Conservation (phyloP, 2,888 invertebrate species). For the Latrodectus elegans region DNA sequence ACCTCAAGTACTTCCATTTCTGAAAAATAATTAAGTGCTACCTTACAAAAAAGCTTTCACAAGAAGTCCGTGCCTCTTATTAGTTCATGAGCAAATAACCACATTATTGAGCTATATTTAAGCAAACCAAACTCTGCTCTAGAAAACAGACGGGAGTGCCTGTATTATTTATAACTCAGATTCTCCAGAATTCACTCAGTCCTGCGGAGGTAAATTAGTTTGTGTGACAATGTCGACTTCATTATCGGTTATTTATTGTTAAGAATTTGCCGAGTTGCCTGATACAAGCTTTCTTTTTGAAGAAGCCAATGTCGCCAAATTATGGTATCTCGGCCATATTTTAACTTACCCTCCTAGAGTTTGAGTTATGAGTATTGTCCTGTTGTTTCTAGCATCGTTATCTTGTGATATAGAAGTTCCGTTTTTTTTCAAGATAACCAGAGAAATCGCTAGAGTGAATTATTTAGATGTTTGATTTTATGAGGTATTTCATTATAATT, state of each 20-base stretch:
- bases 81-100: background rate
- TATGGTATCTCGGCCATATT: background rate
- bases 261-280: conserved; percentile 2
- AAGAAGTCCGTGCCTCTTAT: too few species aligned
- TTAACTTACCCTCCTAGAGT: too few species aligned
- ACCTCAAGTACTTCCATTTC: too few species aligned
- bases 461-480: too few species aligned
- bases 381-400: too few species aligned
- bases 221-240: conserved; percentile 2
- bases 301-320: background rate
- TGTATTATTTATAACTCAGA: background rate
- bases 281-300: background rate
- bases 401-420: too few species aligned
- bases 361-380: too few species aligned
- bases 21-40: too few species aligned
- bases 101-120: background rate
- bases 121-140: background rate
- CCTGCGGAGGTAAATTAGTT: background rate
- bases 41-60: too few species aligned
- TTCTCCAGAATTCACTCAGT: background rate
- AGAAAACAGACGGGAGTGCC: background rate
- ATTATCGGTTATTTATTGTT: background rate
- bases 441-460: too few species aligned
- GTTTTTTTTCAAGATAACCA: too few species aligned
- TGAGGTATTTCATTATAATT: too few species aligned